These are phyloP conservation scores for Sylvicola fuscatus DNA, from an alignment of 2,888 invertebrate species.

Conservation along the genomic window DNA sequence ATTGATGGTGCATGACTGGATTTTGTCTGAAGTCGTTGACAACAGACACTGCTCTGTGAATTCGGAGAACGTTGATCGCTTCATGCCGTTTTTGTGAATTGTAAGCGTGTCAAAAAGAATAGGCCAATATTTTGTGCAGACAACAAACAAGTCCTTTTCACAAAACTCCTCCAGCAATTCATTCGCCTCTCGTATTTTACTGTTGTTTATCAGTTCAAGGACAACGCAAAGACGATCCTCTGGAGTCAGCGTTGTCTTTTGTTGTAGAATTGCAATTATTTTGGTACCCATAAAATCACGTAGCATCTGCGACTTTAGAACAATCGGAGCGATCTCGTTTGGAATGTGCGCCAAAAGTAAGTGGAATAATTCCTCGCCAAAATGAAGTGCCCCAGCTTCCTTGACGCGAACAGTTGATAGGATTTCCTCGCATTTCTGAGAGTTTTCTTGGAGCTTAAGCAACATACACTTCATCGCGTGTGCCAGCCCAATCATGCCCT, in stretches of 20 bases:
- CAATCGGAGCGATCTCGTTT: conserved; percentile 17
- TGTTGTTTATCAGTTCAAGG: conserved; percentile 4
- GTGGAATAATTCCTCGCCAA: conserved; percentile 13
- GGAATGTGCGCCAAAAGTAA: conserved; percentile 16
- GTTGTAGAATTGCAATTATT: not conserved
- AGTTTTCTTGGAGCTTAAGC: not conserved
- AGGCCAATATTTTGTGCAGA: conserved; percentile 5
- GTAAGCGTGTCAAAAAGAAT: conserved; percentile 5
- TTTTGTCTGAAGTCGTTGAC: not conserved
- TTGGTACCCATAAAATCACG: conserved; percentile 2
- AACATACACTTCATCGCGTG: conserved; percentile 3
- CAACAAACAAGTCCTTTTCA: conserved; percentile 3
- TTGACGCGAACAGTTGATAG: not conserved
- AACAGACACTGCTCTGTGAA: conserved; percentile 6
- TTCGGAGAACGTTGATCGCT: conserved; percentile 4
- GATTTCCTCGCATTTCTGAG: conserved; percentile 3
- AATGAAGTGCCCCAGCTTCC: not conserved
- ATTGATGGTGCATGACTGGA: not conserved
- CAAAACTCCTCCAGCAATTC: conserved; percentile 3
- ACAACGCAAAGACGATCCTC: conserved; percentile 6
- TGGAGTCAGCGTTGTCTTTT: conserved; percentile 1
- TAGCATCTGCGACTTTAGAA: conserved; percentile 14
- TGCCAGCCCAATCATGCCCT: not conserved
- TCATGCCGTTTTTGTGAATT: conserved; percentile 2
- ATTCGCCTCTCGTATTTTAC: conserved; percentile 3